Evolutionary conservation across 2,888 invertebrate species (phyloP), one percentile per base, ranked within the genome.

Genomic region (Cataglyphis altisquamis): DNA sequence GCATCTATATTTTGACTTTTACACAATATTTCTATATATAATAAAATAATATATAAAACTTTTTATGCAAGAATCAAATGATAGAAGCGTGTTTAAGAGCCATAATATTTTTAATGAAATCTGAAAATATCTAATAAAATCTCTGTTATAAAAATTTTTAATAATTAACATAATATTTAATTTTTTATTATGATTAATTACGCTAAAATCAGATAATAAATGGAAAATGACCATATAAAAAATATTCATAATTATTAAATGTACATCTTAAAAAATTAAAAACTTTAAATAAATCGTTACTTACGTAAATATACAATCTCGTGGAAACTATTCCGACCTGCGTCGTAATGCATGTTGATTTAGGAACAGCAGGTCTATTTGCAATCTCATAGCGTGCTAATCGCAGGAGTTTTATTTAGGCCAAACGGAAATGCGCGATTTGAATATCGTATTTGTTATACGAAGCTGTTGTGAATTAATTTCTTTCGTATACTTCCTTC

Each of bases 341-440:
- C 45, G 4, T n/a, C 25, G 15, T 9, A 4, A 57, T 1, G 15
- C 21, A 18, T 21, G 15, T 25, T 67, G 63, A 21, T 63, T 18
- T 21, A 9, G 5, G 5, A 39, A 67, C 78, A 82, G 68, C 45
- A 32, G 63, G 74, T 84, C 87, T 90, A 85, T 88, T 85, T 83
- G 77, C 64, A 75, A 70, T 66, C 63, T 63, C 45, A 29, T n/a
- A 29, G 18, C 9, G 52, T 67, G 89, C 85, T 88, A 90, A 90
- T 83, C 48, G 63, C 75, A 63, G 57, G 62, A 83, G 86, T 88
- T 84, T 86, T 82, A 90, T 89, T 74, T 83, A 77, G 84, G 78
- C 21, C 87, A 63, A 84, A 62, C 87, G 87, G 89, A 89, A 90
- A 78, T 84, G 84, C 63, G 73, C 57, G 84, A 67, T 73, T 78